Evolutionary conservation across 2,888 invertebrate species (phyloP), one percentile per base, ranked within the genome.

Genomic region (Drosophila greeni): DNA sequence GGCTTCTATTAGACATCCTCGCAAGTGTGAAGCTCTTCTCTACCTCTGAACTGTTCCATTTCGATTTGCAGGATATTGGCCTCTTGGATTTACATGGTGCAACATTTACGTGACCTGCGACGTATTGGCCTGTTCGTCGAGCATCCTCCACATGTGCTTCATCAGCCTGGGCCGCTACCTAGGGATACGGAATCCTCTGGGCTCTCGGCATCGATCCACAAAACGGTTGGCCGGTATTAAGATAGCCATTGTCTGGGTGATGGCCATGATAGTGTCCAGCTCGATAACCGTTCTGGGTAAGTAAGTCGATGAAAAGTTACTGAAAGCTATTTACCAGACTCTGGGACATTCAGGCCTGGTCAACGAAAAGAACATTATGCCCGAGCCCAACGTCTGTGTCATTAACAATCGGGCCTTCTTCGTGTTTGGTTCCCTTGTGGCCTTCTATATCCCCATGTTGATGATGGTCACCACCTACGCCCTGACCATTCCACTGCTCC

Each of bases 31-130:
- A 40, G n/a, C 40, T 26, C 16, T 52, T 47, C 39, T 29, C 12
- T 11, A 39, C 34, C 23, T 36, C 33, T 29, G 2, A 18, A 45
- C 18, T 49, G 26, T 18, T 48, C n/a, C 16, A 33, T 58, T 49
- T 54, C 34, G 23, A 29, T 34, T 59, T 59, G 47, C 91, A 97
- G 97, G 97, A 70, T 95, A 95, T 88, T 97, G 97, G 97, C 96
- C 96, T 51, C 92, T 97, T 88, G 92, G 97, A 54, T 93, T 96
- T 81, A 93, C 94, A 72, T 98, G 97, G 97, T 96, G 97, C 89
- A 96, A 96, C 86, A 93, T 97, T 54, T 96, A 97, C 90, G 96
- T 97, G 70, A 96, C 97, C n/a, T 96, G 96, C 86, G 98, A 98
- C 89, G 97, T 98, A 48, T 90, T 98, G 60, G 97, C 97, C 58